phyloP scores from a whole-genome alignment of 2,113 vertebrate genomes.

The Oplegnathus fasciatus region DNA sequence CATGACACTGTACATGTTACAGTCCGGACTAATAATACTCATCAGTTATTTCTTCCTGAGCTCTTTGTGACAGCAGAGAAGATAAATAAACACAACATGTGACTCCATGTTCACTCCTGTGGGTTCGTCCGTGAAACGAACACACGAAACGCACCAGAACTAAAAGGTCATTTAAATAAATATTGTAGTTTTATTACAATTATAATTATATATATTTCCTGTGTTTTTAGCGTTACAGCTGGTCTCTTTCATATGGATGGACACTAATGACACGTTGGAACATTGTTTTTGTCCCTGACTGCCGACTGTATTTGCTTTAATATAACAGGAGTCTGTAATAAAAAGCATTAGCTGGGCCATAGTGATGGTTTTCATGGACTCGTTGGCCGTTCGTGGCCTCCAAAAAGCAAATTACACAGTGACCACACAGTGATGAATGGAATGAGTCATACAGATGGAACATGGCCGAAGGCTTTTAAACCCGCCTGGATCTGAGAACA shows the following conservation, averaged over 20 bases:
- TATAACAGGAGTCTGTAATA: not conserved
- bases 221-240: not conserved
- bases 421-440: conserved; percentile 26
- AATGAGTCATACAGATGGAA: conserved; percentile 48
- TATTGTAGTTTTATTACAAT: not conserved
- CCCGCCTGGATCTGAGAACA: not conserved
- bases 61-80: too few relatives aligned
- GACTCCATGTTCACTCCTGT: too few relatives aligned
- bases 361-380: conserved; percentile 10
- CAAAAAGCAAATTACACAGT: conserved; percentile 32
- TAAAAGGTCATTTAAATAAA: not conserved
- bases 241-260: not conserved
- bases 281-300: not conserved
- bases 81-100: too few relatives aligned
- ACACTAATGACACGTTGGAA: not conserved
- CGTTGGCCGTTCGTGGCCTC: conserved; percentile 2
- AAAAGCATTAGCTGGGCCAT: not conserved
- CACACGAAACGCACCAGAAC: too few relatives aligned
- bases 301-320: not conserved
- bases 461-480: conserved; percentile 12
- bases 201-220: too few relatives aligned
- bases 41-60: too few relatives aligned
- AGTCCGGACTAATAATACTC: too few relatives aligned
- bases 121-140: too few relatives aligned
- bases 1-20: too few relatives aligned